These are phyloP conservation scores for Hyppa rectilinea DNA, from an alignment of 2,888 invertebrate species.

Conservation along the genomic window DNA sequence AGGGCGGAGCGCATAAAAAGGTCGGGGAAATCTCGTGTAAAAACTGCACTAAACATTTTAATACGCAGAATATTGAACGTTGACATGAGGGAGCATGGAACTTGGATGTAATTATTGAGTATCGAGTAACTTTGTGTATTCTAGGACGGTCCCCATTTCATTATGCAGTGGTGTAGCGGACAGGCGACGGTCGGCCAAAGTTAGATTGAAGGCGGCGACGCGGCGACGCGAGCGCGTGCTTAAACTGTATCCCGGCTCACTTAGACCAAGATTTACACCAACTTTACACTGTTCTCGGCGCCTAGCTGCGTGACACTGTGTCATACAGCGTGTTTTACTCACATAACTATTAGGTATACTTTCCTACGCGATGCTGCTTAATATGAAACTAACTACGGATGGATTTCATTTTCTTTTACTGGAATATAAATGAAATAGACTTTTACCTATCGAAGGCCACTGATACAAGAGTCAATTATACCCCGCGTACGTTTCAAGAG, in stretches of 20 bases:
- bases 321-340: conserved; percentile 61
- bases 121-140: conserved; percentile 82
- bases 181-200: conserved; percentile 84
- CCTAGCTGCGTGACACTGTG: conserved; percentile 66
- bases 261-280: conserved; percentile 85
- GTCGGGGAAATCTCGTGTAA: conserved; percentile 73
- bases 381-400: conserved; percentile 8
- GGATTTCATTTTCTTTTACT: conserved; percentile 1
- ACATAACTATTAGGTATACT: conserved; percentile 2
- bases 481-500: conserved; percentile 30
- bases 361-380: not conserved
- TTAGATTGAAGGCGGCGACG: conserved; percentile 89
- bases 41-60: conserved; percentile 73
- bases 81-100: conserved; percentile 69
- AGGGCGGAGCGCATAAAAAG: conserved; percentile 82
- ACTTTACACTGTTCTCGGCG: conserved; percentile 73
- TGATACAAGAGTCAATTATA: conserved; percentile 27
- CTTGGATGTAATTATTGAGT: conserved; percentile 83
- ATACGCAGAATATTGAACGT: conserved; percentile 67
- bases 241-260: conserved; percentile 85
- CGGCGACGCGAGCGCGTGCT: conserved; percentile 87
- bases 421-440: not conserved
- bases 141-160: conserved; percentile 83
- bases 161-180: conserved; percentile 87
- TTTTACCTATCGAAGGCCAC: not conserved